phyloP scores from a whole-genome alignment of 2,888 invertebrate species.

The Ectobius pallidus region DNA sequence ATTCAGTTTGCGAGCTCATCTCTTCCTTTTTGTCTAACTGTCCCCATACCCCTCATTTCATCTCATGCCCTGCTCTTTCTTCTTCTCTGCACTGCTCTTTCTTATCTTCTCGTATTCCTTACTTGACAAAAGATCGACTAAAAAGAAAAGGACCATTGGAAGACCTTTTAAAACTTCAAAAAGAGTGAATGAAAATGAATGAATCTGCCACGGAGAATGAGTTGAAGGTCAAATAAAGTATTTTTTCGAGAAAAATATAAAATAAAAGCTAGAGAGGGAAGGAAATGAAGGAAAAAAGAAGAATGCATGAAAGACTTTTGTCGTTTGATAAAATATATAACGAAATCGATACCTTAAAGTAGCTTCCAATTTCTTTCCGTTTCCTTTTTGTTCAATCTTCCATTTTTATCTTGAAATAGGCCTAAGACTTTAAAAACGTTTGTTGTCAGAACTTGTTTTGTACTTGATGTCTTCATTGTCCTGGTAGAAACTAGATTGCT shows the following conservation, averaged over 20 bases:
- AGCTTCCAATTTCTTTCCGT: background rate
- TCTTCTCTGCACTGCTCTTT: background rate
- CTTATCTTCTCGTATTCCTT: constrained; percentile 28
- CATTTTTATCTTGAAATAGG: too few relatives aligned
- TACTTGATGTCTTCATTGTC: too few relatives aligned
- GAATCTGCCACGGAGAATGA: constrained; percentile 23
- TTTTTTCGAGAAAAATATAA: background rate
- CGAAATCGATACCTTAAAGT: constrained; percentile 11
- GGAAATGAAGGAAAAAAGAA: background rate
- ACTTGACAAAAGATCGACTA: constrained; percentile 13
- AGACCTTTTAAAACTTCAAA: constrained; percentile 29
- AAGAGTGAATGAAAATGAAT: constrained; percentile 26
- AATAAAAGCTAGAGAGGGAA: background rate
- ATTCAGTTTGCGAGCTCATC: constrained; percentile 25
- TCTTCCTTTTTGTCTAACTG: background rate
- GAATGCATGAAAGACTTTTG: background rate
- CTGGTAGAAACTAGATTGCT: too few relatives aligned
- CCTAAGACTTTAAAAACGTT: too few relatives aligned
- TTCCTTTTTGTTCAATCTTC: too few relatives aligned
- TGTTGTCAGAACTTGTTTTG: too few relatives aligned
- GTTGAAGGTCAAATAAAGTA: constrained; percentile 26
- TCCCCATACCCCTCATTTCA: background rate
- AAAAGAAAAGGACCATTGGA: constrained; percentile 5
- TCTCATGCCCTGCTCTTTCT: too few relatives aligned
- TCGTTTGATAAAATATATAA: background rate